Conservation (phyloP, 2,888 invertebrate genomes). For the Heliconius sara region DNA sequence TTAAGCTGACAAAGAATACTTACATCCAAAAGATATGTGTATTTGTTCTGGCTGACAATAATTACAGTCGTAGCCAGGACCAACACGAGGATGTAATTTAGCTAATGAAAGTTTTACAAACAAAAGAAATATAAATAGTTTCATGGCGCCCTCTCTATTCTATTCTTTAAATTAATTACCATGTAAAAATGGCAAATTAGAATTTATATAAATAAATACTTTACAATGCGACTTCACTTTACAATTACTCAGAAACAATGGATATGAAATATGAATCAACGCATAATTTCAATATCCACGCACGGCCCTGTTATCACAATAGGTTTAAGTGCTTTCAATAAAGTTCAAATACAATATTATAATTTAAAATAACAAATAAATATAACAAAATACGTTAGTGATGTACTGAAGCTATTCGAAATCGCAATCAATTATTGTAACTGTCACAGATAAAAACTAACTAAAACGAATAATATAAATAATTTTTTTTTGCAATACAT, state of each 20-base stretch:
- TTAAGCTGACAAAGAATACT: slow-evolving; percentile 33
- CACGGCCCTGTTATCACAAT: slow-evolving; percentile 11
- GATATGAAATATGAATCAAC: slow-evolving; percentile 13
- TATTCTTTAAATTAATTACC: neutral
- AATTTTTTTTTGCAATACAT: too few relatives aligned
- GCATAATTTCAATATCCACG: slow-evolving; percentile 7
- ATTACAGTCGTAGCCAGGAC: slow-evolving; percentile 57
- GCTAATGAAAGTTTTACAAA: slow-evolving; percentile 31
- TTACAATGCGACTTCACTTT: slow-evolving; percentile 2
- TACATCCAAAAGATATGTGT: slow-evolving; percentile 86
- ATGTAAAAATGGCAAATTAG: neutral
- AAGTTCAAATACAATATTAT: neutral
- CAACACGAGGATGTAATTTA: slow-evolving; percentile 22
- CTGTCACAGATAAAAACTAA: neutral
- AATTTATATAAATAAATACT: neutral
- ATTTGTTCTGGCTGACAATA: slow-evolving; percentile 87
- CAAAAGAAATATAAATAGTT: slow-evolving; percentile 37
- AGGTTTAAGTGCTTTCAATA: neutral
- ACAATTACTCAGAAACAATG: slow-evolving; percentile 18
- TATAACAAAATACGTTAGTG: neutral
- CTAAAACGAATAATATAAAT: neutral
- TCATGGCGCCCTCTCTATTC: slow-evolving; percentile 23
- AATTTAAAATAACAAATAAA: neutral
- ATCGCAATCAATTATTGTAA: neutral
- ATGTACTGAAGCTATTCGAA: neutral